Evolutionary conservation across 2,888 invertebrate species (phyloP).

Genomic region (Amblyjoppa fuscipennis): DNA sequence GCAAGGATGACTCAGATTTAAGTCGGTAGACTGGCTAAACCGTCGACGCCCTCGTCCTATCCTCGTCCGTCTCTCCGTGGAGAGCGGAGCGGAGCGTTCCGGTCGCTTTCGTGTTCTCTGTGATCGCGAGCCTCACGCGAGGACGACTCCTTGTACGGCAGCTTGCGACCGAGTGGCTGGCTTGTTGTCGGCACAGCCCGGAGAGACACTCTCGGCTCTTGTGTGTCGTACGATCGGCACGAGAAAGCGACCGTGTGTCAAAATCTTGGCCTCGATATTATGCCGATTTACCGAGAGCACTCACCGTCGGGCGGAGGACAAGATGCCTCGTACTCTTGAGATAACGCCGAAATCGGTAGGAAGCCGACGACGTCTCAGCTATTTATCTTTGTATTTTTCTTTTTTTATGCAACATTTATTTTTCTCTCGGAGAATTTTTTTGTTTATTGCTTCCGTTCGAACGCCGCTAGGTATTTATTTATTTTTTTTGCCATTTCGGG

Average conservation of each 20-base stretch:
- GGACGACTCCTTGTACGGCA: constrained; percentile 79
- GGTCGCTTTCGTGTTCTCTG: constrained; percentile 53
- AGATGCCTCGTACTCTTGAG: constrained; percentile 16
- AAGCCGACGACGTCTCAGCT: neutral
- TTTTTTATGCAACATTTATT: neutral
- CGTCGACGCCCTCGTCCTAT: constrained; percentile 71
- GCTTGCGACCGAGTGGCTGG: constrained; percentile 64
- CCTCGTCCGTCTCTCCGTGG: constrained; percentile 39
- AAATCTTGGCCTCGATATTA: constrained; percentile 79
- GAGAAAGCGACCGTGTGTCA: constrained; percentile 77
- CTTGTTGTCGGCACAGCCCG: neutral
- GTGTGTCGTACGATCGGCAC: constrained; percentile 55
- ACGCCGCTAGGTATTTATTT: too few species aligned
- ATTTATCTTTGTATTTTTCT: neutral
- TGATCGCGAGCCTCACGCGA: constrained; percentile 62
- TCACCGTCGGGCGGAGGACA: neutral
- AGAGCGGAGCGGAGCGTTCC: constrained; percentile 7
- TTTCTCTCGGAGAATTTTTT: neutral
- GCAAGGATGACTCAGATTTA: constrained; percentile 68
- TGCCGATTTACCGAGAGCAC: constrained; percentile 26
- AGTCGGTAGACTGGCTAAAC: constrained; percentile 66
- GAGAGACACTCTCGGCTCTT: constrained; percentile 19
- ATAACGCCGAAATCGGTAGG: neutral
- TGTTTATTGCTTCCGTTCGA: neutral
- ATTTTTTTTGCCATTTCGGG: too few species aligned